Evolutionary conservation across 37 sponge, comb jelly and placozoan genomes (phyloP).

Genomic region (Eunapius fragilis): DNA sequence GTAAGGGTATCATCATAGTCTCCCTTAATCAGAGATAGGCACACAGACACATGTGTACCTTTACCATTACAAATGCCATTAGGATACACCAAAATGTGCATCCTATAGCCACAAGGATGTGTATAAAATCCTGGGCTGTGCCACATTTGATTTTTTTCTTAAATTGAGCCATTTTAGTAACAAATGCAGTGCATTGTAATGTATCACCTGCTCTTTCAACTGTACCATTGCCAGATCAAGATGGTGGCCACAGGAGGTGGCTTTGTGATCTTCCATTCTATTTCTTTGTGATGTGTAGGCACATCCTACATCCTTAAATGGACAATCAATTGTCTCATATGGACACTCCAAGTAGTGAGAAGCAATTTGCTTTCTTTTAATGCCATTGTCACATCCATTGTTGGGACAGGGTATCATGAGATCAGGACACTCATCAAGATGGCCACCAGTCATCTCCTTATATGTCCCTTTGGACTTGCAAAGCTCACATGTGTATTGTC

Average conservation of each 20-base stretch:
- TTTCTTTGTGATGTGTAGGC: too few relatives aligned
- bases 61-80: conserved; percentile 1
- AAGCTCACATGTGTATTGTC: conserved; percentile 26
- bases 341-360: too few relatives aligned
- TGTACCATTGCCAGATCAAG: too few relatives aligned
- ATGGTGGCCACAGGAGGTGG: too few relatives aligned
- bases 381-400: too few relatives aligned
- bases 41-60: conserved; percentile 54
- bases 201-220: too few relatives aligned
- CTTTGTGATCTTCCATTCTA: too few relatives aligned
- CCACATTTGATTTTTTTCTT: background rate
- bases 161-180: background rate
- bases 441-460: conserved; percentile 14
- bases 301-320: too few relatives aligned
- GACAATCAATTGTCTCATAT: too few relatives aligned
- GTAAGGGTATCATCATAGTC: conserved; percentile 53
- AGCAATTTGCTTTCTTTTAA: too few relatives aligned
- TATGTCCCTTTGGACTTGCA: conserved; percentile 23
- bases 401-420: conserved; percentile 28
- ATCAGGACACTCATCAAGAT: conserved; percentile 23
- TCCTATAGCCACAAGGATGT: conserved; percentile 51
- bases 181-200: too few relatives aligned
- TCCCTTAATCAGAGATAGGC: conserved; percentile 41
- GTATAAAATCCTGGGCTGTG: conserved; percentile 47
- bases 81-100: conserved; percentile 31